Evolutionary conservation across 2,888 invertebrate genomes (phyloP).

Genomic region (Trichogramma evanescens): DNA sequence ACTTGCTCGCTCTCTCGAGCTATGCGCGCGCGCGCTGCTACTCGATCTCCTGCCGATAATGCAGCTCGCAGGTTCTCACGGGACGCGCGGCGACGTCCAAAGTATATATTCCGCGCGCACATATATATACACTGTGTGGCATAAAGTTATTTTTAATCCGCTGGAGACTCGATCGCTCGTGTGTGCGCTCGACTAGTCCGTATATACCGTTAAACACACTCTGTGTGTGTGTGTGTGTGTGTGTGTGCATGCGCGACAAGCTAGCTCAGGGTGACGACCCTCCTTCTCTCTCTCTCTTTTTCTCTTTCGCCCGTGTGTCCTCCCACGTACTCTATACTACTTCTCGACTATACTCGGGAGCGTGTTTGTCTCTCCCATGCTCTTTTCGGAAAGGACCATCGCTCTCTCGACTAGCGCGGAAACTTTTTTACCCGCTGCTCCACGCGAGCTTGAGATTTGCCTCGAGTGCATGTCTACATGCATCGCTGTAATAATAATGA

Average conservation of each 20-base stretch:
- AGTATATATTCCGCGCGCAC: constrained; percentile 22
- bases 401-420: too few species aligned
- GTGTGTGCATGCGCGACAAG: neutral
- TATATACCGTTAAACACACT: constrained; percentile 27
- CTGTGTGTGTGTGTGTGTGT: neutral
- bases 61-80: constrained; percentile 31
- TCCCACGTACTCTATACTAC: neutral
- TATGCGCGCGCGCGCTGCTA: constrained; percentile 19
- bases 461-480: too few species aligned
- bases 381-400: neutral
- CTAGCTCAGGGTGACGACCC: neutral
- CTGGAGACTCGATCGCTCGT: neutral
- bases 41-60: constrained; percentile 29
- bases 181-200: neutral
- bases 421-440: too few species aligned
- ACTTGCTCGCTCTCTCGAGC: neutral
- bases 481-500: too few species aligned
- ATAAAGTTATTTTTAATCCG: constrained; percentile 31
- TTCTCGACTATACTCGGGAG: neutral
- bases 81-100: constrained; percentile 23
- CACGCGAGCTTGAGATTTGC: too few species aligned
- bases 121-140: constrained; percentile 11
- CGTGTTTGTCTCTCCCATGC: neutral
- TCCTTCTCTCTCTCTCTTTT: too few species aligned
- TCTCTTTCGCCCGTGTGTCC: too few species aligned